Evolutionary conservation across 2,888 invertebrate species (phyloP).

Genomic region (Parochlus steinenii): DNA sequence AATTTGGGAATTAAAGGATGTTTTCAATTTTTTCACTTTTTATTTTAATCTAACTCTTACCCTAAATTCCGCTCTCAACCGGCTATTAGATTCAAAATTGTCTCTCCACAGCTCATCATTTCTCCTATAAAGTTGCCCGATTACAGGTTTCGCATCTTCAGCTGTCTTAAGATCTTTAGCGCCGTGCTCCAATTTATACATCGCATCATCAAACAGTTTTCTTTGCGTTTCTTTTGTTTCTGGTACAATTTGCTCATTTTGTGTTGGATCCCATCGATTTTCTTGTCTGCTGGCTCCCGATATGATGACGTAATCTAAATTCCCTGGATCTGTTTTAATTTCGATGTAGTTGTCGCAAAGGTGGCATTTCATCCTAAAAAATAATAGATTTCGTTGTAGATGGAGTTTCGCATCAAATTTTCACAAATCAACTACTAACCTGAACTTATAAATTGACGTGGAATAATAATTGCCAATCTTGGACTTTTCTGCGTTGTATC

Average conservation of each 20-base stretch:
- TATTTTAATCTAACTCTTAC: no score
- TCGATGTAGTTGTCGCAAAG: constrained; percentile 70
- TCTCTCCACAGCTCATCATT: constrained; percentile 79
- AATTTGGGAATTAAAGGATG: no score
- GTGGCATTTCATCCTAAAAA: background rate
- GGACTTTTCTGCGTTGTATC: constrained; percentile 88
- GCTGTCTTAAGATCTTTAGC: constrained; percentile 58
- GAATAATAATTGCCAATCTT: constrained; percentile 96
- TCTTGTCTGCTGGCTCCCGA: constrained; percentile 93
- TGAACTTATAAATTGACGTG: constrained; percentile 93
- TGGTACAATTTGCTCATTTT: constrained; percentile 85
- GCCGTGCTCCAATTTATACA: constrained; percentile 94
- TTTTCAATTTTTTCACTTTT: constrained; percentile 1
- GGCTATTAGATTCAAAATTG: constrained; percentile 80
- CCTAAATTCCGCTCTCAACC: constrained; percentile 69
- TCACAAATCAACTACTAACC: constrained; percentile 96
- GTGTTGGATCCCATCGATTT: constrained; percentile 92
- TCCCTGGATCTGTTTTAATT: constrained; percentile 96
- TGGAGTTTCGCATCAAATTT: background rate
- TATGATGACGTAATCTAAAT: constrained; percentile 90
- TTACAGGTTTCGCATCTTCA: constrained; percentile 49
- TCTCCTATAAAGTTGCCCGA: constrained; percentile 59
- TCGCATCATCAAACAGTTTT: constrained; percentile 84
- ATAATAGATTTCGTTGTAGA: background rate
- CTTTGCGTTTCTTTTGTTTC: constrained; percentile 85